phyloP scores from a whole-genome alignment of 2,113 vertebrate species.

The Todiramphus chloris region DNA sequence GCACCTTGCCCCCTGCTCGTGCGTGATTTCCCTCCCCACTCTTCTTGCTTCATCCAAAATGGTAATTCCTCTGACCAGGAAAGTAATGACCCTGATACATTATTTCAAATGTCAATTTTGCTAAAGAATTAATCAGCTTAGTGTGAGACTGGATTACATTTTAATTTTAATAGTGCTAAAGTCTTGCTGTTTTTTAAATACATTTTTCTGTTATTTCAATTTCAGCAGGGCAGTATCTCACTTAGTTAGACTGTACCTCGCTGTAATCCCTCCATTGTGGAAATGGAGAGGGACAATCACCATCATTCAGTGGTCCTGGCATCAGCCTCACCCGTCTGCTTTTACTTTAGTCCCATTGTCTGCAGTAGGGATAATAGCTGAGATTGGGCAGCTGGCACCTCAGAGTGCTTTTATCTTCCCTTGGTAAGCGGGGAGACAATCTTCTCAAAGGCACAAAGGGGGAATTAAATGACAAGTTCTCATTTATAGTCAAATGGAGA shows the following conservation, averaged over 20 bases:
- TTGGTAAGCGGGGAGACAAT: not conserved
- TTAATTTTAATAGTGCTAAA: constrained; percentile 54
- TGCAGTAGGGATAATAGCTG: not conserved
- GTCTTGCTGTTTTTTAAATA: not conserved
- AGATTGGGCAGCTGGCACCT: not conserved
- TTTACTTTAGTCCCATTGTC: not conserved
- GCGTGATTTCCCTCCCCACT: not conserved
- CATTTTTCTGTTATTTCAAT: not conserved
- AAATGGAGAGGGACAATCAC: not conserved
- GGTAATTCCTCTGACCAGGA: not conserved
- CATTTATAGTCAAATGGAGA: not conserved
- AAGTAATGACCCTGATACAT: not conserved
- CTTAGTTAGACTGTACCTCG: not conserved
- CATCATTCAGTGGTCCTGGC: not conserved
- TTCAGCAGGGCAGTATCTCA: not conserved
- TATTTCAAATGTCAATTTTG: constrained; percentile 28
- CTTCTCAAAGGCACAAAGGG: not conserved
- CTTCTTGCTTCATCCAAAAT: not conserved
- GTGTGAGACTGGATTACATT: constrained; percentile 38
- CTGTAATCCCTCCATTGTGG: not conserved
- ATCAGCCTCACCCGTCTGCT: not conserved
- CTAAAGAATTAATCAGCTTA: constrained; percentile 54
- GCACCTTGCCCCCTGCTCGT: not conserved
- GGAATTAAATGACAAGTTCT: not conserved
- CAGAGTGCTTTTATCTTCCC: not conserved